These are phyloP conservation scores for Stenchaetothrips biformis DNA, from an alignment of 2,888 invertebrate genomes.

Conservation along the genomic window DNA sequence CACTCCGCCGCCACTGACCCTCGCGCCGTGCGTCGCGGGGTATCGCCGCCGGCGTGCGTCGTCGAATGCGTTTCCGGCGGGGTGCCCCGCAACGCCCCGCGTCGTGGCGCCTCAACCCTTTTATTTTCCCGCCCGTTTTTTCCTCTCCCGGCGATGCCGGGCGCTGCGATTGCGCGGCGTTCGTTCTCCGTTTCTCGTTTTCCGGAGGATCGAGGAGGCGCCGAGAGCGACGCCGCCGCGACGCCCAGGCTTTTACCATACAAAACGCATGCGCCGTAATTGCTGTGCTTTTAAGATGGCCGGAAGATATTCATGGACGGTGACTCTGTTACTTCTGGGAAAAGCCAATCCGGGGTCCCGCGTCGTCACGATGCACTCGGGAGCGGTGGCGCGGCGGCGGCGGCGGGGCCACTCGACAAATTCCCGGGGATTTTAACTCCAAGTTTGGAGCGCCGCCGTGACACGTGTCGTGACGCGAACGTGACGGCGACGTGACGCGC, in stretches of 20 bases:
- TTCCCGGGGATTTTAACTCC: not conserved
- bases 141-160: not conserved
- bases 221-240: no score
- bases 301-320: conserved; percentile 10
- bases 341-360: not conserved
- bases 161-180: not conserved
- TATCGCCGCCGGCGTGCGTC: no score
- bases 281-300: conserved; percentile 19
- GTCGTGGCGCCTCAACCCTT: not conserved
- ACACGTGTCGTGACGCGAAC: not conserved
- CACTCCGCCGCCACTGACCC: no score
- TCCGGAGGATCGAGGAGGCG: not conserved
- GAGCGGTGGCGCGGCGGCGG: no score
- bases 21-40: no score
- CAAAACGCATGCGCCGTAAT: conserved; percentile 15
- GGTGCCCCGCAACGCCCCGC: no score
- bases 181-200: not conserved
- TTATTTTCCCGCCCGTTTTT: not conserved
- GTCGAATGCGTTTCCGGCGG: no score
- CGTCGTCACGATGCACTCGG: conserved; percentile 12
- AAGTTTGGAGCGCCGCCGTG: not conserved
- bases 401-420: not conserved
- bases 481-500: not conserved
- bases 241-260: not conserved
- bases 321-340: conserved; percentile 18